Evolutionary conservation across 2,797 vertebrate genomes (phyloP), one percentile per base, ranked within the genome.

Genomic region (Siniperca scherzeri): DNA sequence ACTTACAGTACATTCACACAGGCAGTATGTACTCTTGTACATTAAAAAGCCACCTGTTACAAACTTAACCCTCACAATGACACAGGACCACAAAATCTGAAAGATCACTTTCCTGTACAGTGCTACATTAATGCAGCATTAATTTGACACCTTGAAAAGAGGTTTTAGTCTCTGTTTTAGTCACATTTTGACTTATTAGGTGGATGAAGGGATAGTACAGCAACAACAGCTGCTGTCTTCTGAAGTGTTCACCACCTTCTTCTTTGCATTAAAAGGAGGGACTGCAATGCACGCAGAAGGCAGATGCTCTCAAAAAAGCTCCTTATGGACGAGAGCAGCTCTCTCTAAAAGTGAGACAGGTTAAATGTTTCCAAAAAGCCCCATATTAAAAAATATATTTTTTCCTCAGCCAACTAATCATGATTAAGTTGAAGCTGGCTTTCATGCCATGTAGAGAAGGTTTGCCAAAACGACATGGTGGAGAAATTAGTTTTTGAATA

Each of bases 381-480:
- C 36, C 12, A 42, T 42, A 40, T 40, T 40, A 9, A 40, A 21
- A 67, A 56, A 14, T 8, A 3, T 21, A 7, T 25, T 30, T 30
- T 55, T 48, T 42, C 3, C 8, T 46, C 19, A 3, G 25, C 30
- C 36, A 55, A 36, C 19, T 68, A 11, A 50, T 80, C 53, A n/a
- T 30, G 25, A 65, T 73, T 52, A 33, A 40, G 10, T 1, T 19
- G 22, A 77, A 46, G 19, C 50, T 78, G 53, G 25, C 36, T 74
- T 53, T 30, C 9, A 53, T 52, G n/a, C 11, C 19, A 4, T 36
- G 16, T 3, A 42, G 53, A 27, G 17, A 66, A 30, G 19, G 7
- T 56, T 61, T 82, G 50, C 56, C 74, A 36, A 75, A 74, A 78
- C 40, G 30, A 30, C 9, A 1, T 55, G 21, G 42, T 66, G 9